These are phyloP conservation scores for Oscheius sp. DNA, from an alignment of 2,888 invertebrate genomes.

Conservation along the genomic window DNA sequence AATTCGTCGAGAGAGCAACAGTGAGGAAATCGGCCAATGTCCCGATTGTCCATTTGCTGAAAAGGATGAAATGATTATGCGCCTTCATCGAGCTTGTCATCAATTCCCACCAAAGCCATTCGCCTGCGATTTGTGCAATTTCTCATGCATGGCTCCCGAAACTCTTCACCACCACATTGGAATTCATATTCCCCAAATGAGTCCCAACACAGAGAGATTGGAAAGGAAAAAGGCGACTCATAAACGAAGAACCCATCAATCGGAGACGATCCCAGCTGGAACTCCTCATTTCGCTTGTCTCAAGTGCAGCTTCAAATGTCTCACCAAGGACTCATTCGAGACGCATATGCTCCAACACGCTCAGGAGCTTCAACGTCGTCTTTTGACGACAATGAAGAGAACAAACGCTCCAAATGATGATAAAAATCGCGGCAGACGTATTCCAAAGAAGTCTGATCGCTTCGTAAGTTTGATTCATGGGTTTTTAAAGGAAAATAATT, in stretches of 20 bases:
- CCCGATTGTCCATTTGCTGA: slow-evolving; percentile 44
- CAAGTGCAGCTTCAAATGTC: slow-evolving; percentile 49
- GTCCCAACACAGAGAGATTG: slow-evolving; percentile 18
- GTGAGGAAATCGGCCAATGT: slow-evolving; percentile 27
- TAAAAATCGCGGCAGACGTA: not conserved
- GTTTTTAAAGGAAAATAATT: not conserved
- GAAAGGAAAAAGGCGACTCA: slow-evolving; percentile 20
- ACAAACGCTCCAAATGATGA: slow-evolving; percentile 29
- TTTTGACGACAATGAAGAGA: slow-evolving; percentile 53
- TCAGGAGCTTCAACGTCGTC: slow-evolving; percentile 45
- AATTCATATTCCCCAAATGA: slow-evolving; percentile 39
- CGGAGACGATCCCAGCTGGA: slow-evolving; percentile 46
- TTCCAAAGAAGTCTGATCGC: slow-evolving; percentile 27
- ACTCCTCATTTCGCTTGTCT: slow-evolving; percentile 46
- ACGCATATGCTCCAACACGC: slow-evolving; percentile 55
- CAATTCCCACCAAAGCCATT: slow-evolving; percentile 35
- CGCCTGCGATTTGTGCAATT: slow-evolving; percentile 47
- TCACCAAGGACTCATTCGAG: slow-evolving; percentile 34
- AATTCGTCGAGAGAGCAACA: not conserved
- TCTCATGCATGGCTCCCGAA: slow-evolving; percentile 42
- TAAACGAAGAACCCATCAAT: slow-evolving; percentile 15
- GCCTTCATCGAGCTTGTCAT: slow-evolving; percentile 45
- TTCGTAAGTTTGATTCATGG: slow-evolving; percentile 17
- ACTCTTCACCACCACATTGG: slow-evolving; percentile 45
- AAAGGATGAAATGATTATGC: slow-evolving; percentile 28